Base-by-base conservation (phyloP, 2,888 invertebrate genomes). In the Hedychridium roseum region DNA sequence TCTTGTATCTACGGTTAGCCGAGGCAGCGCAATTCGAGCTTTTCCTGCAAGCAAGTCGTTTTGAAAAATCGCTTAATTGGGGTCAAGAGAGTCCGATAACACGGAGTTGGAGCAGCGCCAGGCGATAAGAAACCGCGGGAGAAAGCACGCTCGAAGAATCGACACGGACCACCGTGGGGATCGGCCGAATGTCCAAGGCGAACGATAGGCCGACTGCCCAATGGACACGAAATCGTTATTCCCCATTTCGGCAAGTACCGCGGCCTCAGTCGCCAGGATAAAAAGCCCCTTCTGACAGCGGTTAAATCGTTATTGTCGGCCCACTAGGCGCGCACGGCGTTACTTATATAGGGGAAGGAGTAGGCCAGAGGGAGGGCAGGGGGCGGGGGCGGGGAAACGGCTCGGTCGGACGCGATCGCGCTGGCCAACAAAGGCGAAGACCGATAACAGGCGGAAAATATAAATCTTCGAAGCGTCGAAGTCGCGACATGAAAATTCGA, bases 401-500 rank as follows among this genome's bases (percentile, higher is more conserved):
- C 11, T 3, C 43, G 43, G 31, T 28, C 37, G 41, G 28, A 32
- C 32, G 26, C 20, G 34, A 28, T 4, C 43, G 30, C 35, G 36
- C 30, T 30, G 46, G 54, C 37, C 43, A 49, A 50, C 57, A 54
- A 50, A 38, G 50, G 38, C 45, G 38, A 48, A 44, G 35, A 27
- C 51, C 52, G 62, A 64, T 64, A 65, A 62, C 54, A 51, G 54
- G 38, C 50, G 37, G 50, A 53, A 63, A 50, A 57, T 60, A 70
- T 64, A 68, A 70, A 70, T 70, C 60, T 70, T 54, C 38, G 49
- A 42, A 20, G 48, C 38, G 53, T 54, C 54, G 64, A 50, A 51
- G 60, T 54, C 51, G 52, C 47, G 62, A 46, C 51, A 60, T 60
- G 53, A 66, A 64, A 69, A 64, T 64, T 69, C 63, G 63, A 66